Evolutionary conservation across 1,140 invertebrate genomes (phyloP).

Genomic region (Aplysia californica): DNA sequence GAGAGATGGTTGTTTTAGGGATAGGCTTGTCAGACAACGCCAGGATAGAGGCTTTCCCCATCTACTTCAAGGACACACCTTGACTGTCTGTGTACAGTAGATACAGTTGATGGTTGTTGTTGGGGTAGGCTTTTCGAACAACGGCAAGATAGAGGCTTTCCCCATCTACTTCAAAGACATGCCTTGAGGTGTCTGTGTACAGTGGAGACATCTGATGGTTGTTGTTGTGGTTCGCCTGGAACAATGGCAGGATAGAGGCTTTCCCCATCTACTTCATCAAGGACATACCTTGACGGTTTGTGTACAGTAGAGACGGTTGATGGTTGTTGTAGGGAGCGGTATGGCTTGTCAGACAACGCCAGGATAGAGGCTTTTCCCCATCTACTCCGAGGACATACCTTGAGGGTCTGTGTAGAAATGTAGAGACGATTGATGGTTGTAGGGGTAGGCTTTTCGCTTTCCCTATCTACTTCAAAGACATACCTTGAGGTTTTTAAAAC

Average conservation of each 20-base stretch:
- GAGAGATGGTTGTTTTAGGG: too few species aligned
- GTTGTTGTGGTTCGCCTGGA: constrained; percentile 53
- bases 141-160: not conserved
- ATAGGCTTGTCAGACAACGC: too few species aligned
- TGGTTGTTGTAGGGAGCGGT: not conserved
- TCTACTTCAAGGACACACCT: not conserved
- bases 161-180: too few species aligned
- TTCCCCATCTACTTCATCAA: constrained; percentile 37
- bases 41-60: constrained; percentile 44
- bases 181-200: too few species aligned
- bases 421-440: constrained; percentile 46
- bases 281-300: not conserved
- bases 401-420: too few species aligned
- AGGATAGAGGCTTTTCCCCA: not conserved
- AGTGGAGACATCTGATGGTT: constrained; percentile 48
- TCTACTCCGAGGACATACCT: too few species aligned
- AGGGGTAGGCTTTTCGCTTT: constrained; percentile 47
- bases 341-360: too few species aligned
- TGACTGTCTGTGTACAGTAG: not conserved
- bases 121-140: constrained; percentile 1
- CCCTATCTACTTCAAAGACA: constrained; percentile 26
- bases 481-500: not conserved
- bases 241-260: constrained; percentile 49
- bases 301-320: not conserved
- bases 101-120: not conserved